These are phyloP conservation scores for Conops quadrifasciatus DNA, from an alignment of 2,888 invertebrate species.

Conservation along the genomic window DNA sequence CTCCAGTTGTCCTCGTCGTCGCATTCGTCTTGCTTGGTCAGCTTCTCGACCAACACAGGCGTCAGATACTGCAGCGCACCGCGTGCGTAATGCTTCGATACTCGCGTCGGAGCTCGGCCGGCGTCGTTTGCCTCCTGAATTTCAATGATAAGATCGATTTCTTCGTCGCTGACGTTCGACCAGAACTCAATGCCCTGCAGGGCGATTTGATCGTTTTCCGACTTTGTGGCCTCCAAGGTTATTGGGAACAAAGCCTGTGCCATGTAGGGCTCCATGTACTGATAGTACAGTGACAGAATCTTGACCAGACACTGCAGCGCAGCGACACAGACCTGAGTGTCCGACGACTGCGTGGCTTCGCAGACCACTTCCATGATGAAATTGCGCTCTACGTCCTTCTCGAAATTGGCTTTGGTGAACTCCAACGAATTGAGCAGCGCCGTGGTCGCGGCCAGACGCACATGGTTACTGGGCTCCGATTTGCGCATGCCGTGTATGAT, in stretches of 20 bases:
- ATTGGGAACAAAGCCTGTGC: slow-evolving; percentile 97
- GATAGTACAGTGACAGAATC: slow-evolving; percentile 97
- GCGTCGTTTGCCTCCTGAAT: slow-evolving; percentile 93
- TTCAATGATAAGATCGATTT: slow-evolving; percentile 94
- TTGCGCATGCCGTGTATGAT: slow-evolving; percentile 99
- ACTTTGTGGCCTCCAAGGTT: slow-evolving; percentile 98
- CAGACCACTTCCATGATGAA: slow-evolving; percentile 99
- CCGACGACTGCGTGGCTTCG: slow-evolving; percentile 94
- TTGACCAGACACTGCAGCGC: slow-evolving; percentile 97
- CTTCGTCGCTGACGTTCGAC: slow-evolving; percentile 99
- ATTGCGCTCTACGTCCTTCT: slow-evolving; percentile 95
- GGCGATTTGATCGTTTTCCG: slow-evolving; percentile 93
- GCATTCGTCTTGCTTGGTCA: slow-evolving; percentile 96
- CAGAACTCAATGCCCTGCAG: slow-evolving; percentile 99
- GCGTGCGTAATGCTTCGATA: slow-evolving; percentile 96
- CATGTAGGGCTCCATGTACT: slow-evolving; percentile 99
- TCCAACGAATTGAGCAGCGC: slow-evolving; percentile 97
- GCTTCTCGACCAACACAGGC: slow-evolving; percentile 90
- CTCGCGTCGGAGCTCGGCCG: slow-evolving; percentile 91
- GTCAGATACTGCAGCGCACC: slow-evolving; percentile 95
- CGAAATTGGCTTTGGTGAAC: slow-evolving; percentile 98
- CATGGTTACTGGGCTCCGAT: slow-evolving; percentile 91
- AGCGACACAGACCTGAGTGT: slow-evolving; percentile 93
- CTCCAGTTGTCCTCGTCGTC: slow-evolving; percentile 99
- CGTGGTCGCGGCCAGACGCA: slow-evolving; percentile 94